Evolutionary conservation across 2,113 vertebrate genomes (phyloP).

Genomic region (Anas platyrhynchos): DNA sequence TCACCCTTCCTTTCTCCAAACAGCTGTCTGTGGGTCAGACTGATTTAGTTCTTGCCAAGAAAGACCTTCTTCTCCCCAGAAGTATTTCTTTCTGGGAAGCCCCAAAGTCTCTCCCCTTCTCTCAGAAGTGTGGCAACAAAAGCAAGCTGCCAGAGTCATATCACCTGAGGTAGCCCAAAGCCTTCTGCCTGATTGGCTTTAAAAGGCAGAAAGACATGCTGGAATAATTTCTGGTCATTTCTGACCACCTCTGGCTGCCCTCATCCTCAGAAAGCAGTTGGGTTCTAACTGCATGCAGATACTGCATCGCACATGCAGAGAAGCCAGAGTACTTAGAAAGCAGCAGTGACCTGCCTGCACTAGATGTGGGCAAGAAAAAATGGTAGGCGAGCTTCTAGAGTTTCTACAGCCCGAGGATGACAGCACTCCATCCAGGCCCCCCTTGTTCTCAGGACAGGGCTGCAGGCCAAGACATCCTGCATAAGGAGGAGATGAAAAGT

Average conservation of each 20-base stretch:
- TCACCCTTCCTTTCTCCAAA: background rate
- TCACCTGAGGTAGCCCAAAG: background rate
- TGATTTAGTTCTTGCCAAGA: too few relatives aligned
- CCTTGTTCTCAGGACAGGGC: background rate
- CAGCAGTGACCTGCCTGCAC: background rate
- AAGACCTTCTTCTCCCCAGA: too few relatives aligned
- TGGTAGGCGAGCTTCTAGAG: background rate
- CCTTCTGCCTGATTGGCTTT: background rate
- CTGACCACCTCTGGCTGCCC: background rate
- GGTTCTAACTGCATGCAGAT: background rate
- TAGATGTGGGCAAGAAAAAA: background rate
- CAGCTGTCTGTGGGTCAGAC: too few relatives aligned
- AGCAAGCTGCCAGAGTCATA: background rate
- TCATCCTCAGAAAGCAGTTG: background rate
- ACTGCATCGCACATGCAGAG: accelerated
- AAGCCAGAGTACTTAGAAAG: background rate
- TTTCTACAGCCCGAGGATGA: background rate
- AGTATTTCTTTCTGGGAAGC: background rate
- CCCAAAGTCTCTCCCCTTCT: background rate
- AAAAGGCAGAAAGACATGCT: background rate
- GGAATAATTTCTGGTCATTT: background rate
- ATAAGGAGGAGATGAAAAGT: accelerated
- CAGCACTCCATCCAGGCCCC: background rate
- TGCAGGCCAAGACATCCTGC: too few relatives aligned
- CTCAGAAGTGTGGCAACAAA: background rate